Percentiles rank a stretch among this genome's conserved stretches.
Evolutionary conservation across 1,140 invertebrate species (phyloP).

Genomic region (Dreissena rostriformis): DNA sequence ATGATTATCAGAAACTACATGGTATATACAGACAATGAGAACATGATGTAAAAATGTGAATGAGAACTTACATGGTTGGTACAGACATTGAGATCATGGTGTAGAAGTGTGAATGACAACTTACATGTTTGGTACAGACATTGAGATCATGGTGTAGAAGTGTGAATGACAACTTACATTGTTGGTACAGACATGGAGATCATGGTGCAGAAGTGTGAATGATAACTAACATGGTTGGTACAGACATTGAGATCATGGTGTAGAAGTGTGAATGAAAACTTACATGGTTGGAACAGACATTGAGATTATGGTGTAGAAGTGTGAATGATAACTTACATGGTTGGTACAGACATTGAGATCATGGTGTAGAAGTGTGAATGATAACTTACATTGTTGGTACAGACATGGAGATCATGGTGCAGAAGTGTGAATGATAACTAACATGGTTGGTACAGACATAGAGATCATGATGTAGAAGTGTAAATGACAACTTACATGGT

Average conservation of each 20-base stretch:
- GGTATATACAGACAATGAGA: slow-evolving; percentile 84
- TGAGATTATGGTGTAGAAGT: no score
- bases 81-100: slow-evolving; percentile 98
- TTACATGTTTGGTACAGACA: slow-evolving; percentile 96
- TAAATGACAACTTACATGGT: slow-evolving; percentile 89
- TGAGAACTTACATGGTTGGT: slow-evolving; percentile 90
- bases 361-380: slow-evolving; percentile 87
- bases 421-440: no score
- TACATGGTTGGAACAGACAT: slow-evolving; percentile 74
- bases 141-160: slow-evolving; percentile 99
- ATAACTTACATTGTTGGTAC: slow-evolving; percentile 82
- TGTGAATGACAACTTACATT: slow-evolving; percentile 87
- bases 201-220: no score
- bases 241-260: slow-evolving; percentile 99
- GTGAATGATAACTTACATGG: no score
- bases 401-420: no score
- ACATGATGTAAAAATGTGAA: slow-evolving; percentile 85
- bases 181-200: no score
- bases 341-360: no score
- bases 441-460: no score
- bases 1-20: slow-evolving; percentile 87
- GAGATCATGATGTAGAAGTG: slow-evolving; percentile 76
- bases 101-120: slow-evolving; percentile 96
- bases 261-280: slow-evolving; percentile 95
- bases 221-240: slow-evolving; percentile 91